A percentile compares a stretch with the other conserved stretches of the same genome.
These are phyloP conservation scores for Drosophila lutescens DNA, from an alignment of 2,888 invertebrate genomes.

Conservation along the genomic window DNA sequence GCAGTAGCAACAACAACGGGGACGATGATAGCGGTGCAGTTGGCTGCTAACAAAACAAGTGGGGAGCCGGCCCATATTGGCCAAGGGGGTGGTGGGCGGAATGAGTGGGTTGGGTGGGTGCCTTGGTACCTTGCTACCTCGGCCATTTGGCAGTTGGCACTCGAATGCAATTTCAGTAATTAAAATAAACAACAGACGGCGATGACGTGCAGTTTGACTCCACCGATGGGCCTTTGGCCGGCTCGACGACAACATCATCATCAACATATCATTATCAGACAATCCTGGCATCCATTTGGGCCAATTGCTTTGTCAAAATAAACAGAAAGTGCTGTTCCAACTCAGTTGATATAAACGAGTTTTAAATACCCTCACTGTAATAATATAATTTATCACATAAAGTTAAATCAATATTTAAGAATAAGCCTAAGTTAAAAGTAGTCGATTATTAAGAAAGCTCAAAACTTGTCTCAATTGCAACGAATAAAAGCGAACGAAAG, in stretches of 20 bases:
- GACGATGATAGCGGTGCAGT: slow-evolving; percentile 50
- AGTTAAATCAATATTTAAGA: no score
- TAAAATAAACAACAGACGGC: slow-evolving; percentile 71
- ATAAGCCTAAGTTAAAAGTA: no score
- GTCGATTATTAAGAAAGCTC: no score
- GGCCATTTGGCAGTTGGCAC: slow-evolving; percentile 72
- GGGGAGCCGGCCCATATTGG: slow-evolving; percentile 24
- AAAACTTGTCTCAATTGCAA: no score
- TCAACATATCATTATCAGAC: slow-evolving; percentile 58
- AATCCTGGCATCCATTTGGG: slow-evolving; percentile 53
- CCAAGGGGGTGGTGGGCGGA: neutral
- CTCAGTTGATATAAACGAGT: neutral
- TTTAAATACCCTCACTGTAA: slow-evolving; percentile 1
- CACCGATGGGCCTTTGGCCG: slow-evolving; percentile 13
- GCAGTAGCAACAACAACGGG: slow-evolving; percentile 47
- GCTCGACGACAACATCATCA: slow-evolving; percentile 44
- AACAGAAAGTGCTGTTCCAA: slow-evolving; percentile 41
- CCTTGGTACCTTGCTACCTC: slow-evolving; percentile 12
- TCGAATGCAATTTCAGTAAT: slow-evolving; percentile 81
- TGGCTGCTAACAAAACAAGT: slow-evolving; percentile 69
- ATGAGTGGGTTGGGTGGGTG: neutral
- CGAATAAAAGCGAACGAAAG: no score
- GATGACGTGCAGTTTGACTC: slow-evolving; percentile 40
- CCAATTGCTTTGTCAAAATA: slow-evolving; percentile 58
- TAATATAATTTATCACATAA: no score